Percentiles rank a stretch among this genome's conserved stretches.
Evolutionary conservation across 1,140 invertebrate genomes (phyloP).

Genomic region (Brachionus manjavacas): DNA sequence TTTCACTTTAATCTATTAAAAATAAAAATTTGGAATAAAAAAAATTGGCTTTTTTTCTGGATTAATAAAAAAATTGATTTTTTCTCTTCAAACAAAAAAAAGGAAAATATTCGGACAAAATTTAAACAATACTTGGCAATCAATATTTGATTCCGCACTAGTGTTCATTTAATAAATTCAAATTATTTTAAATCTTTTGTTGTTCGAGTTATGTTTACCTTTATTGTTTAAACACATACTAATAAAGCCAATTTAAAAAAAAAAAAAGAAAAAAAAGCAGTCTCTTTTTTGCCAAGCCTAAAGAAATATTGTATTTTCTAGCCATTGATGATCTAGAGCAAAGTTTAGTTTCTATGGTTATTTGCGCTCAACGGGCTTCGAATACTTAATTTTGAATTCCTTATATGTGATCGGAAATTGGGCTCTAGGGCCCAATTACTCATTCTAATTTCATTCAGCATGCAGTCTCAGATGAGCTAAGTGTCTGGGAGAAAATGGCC

Average conservation of each 20-base stretch:
- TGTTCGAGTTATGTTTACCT: neutral
- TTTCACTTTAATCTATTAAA: neutral
- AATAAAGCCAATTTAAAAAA: neutral
- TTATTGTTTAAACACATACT: conserved; percentile 24
- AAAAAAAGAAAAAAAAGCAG: no score
- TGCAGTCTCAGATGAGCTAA: neutral
- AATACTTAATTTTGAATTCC: neutral
- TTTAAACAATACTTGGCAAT: conserved; percentile 6
- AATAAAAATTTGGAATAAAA: neutral
- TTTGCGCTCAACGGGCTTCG: neutral
- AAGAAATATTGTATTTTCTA: conserved; percentile 34
- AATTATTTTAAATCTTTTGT: neutral
- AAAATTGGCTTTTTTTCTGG: neutral
- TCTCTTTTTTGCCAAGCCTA: conserved; percentile 23
- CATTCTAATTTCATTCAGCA: neutral
- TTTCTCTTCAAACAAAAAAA: neutral
- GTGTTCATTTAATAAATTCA: neutral
- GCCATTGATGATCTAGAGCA: conserved; percentile 18
- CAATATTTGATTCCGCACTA: conserved; percentile 26
- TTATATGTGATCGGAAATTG: neutral
- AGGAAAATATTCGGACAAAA: neutral
- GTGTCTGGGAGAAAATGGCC: neutral
- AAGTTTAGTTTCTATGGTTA: conserved; percentile 25
- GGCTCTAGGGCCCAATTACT: neutral
- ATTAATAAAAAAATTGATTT: neutral